A percentile compares a stretch with the other conserved stretches of the same genome.
Conservation (phyloP, 2,113 vertebrate genomes). For the Zingel zingel region DNA sequence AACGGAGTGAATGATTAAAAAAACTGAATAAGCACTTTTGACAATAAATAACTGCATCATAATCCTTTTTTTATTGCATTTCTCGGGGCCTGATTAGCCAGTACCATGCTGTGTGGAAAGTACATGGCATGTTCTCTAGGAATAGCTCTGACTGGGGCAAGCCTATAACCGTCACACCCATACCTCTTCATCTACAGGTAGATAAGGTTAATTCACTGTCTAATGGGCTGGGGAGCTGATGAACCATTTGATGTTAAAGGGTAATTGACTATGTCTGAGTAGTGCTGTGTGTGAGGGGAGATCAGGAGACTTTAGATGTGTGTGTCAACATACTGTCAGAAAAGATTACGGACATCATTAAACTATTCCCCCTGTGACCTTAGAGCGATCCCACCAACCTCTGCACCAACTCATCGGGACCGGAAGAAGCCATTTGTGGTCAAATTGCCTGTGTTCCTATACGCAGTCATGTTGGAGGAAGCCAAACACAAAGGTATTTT, state of each 20-base stretch:
- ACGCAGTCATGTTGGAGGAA: background rate
- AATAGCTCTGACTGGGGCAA: conserved; percentile 45
- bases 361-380: conserved; percentile 59
- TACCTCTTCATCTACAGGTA: conserved; percentile 72
- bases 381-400: conserved; percentile 32
- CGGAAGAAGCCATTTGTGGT: background rate
- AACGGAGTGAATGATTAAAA: conserved; percentile 65
- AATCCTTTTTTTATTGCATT: conserved; percentile 82
- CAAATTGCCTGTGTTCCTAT: background rate
- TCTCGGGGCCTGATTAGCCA: conserved; percentile 65
- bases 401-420: conserved; percentile 14
- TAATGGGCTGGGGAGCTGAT: conserved; percentile 65
- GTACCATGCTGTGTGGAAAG: conserved; percentile 68
- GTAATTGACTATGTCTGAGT: conserved; percentile 75
- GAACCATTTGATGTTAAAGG: conserved; percentile 81
- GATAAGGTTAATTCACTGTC: conserved; percentile 79
- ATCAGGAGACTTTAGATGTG: conserved; percentile 21
- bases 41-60: conserved; percentile 62
- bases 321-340: conserved; percentile 41
- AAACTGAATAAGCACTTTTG: conserved; percentile 61
- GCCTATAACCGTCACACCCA: conserved; percentile 45
- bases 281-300: conserved; percentile 28
- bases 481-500: background rate
- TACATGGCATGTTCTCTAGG: conserved; percentile 54
- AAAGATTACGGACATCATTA: conserved; percentile 61